phyloP scores from a whole-genome alignment of 2,113 vertebrate genomes.

The Nothobranchius kuhntae region DNA sequence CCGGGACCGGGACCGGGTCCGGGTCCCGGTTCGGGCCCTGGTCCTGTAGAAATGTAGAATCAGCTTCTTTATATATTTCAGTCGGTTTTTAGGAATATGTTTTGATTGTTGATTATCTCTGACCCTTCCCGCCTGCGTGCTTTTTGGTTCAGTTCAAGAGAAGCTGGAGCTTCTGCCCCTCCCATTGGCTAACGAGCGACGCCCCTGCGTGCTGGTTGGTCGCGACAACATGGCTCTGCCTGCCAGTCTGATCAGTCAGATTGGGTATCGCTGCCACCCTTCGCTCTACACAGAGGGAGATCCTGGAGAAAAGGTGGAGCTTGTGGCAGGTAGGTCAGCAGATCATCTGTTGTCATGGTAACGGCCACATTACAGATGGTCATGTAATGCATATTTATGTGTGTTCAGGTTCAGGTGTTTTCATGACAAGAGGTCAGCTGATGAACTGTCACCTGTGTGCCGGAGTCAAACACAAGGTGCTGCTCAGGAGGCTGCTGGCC shows the following conservation, averaged over 20 bases:
- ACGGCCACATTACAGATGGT: not conserved
- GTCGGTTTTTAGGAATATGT: not conserved
- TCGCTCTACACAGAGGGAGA: slow-evolving; percentile 97
- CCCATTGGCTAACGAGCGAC: slow-evolving; percentile 86
- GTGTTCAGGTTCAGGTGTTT: slow-evolving; percentile 88
- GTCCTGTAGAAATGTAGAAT: not conserved
- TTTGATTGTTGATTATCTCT: not conserved
- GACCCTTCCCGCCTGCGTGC: not conserved
- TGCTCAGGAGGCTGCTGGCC: slow-evolving; percentile 91
- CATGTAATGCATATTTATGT: not conserved
- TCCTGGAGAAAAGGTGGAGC: slow-evolving; percentile 95
- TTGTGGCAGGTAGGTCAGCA: slow-evolving; percentile 87
- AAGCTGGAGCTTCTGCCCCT: slow-evolving; percentile 86
- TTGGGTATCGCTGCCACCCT: slow-evolving; percentile 96
- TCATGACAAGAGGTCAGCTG: slow-evolving; percentile 95
- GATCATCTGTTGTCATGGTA: slow-evolving; percentile 9
- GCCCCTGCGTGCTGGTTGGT: slow-evolving; percentile 93
- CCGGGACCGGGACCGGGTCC: too few relatives aligned
- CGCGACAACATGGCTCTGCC: slow-evolving; percentile 93
- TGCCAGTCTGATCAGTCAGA: slow-evolving; percentile 95
- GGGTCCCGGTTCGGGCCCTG: too few relatives aligned
- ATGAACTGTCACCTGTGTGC: slow-evolving; percentile 98
- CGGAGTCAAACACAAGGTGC: slow-evolving; percentile 95
- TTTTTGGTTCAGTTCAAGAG: slow-evolving; percentile 79
- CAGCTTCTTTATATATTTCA: not conserved